A percentile compares a stretch with the other conserved stretches of the same genome.
phyloP scores from a whole-genome alignment of 2,113 vertebrate species.

The Cynoglossus semilaevis region DNA sequence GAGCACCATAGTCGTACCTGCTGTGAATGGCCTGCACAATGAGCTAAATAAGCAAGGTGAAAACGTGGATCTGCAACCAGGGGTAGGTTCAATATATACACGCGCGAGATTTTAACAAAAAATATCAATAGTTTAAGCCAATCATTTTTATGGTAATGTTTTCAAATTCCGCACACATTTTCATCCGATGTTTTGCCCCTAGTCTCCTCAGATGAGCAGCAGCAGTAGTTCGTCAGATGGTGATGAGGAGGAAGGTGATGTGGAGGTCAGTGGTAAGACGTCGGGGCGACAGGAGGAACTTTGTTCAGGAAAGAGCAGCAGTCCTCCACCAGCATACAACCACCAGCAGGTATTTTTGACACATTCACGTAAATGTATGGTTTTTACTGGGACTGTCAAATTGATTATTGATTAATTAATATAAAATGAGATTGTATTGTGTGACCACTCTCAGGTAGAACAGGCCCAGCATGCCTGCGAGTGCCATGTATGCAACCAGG shows the following conservation, averaged over 20 bases:
- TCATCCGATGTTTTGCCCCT: constrained; percentile 22
- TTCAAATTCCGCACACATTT: too few species aligned
- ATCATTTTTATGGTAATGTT: too few species aligned
- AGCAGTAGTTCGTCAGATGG: constrained; percentile 94
- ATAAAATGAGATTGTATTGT: neutral
- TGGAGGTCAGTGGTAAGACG: constrained; percentile 80
- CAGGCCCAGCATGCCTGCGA: constrained; percentile 87
- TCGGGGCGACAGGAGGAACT: constrained; percentile 75
- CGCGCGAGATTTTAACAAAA: too few species aligned
- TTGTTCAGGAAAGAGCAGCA: constrained; percentile 76
- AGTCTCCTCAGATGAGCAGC: constrained; percentile 89
- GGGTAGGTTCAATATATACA: constrained; percentile 72
- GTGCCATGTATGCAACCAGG: constrained; percentile 96
- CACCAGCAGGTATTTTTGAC: constrained; percentile 60
- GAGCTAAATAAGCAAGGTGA: constrained; percentile 85
- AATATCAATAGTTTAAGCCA: too few species aligned
- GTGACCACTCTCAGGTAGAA: constrained; percentile 75
- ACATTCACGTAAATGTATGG: neutral
- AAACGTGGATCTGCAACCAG: constrained; percentile 82
- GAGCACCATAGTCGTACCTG: constrained; percentile 75
- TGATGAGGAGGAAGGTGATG: constrained; percentile 88
- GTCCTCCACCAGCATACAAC: constrained; percentile 69
- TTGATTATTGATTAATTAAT: too few species aligned
- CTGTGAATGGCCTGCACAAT: constrained; percentile 86
- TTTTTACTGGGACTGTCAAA: neutral